Base-by-base conservation (phyloP, 2,797 vertebrate genomes). In the Leucoraja ocellata region DNA sequence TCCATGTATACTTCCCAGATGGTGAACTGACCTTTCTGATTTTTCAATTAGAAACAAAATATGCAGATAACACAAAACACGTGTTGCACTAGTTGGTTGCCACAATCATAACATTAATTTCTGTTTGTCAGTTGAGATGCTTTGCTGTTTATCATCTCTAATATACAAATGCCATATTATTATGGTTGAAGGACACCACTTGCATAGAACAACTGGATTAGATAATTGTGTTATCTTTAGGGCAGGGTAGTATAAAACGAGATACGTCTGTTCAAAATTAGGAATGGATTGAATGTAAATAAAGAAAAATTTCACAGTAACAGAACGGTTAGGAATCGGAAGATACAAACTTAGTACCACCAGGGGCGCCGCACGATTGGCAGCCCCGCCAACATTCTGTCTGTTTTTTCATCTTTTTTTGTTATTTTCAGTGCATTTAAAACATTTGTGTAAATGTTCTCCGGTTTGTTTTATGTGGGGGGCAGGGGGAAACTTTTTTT, bases 1-100 rank as follows among this genome's bases (percentile, higher is more conserved):
- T 92, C 90, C 90, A 92, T 92, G 73, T 92, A 92, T 54, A 58
- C 71, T 92, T 74, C 39, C 90, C 90, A 92, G 90, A 92, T 92
- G 90, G 90, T 54, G 46, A 92, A 76, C 71, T 92, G 90, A 76
- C 39, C 90, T 92, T 92, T 92, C 73, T 76, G 90, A 92, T 73
- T 92, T 92, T 92, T 92, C 90, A 92, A 92, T 92, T 74, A 92
- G 90, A 92, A 92, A 92, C 90, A 76, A 92, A 92, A 74, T 76
- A 92, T 76, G 90, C 90, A 92, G 90, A 73, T 92, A 92, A 92
- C 90, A 46, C 71, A 76, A 92, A 92, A 92, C 90, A 92, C 90
- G 90, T 92, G 71, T 92, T 76, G 73, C 68, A 76, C 39, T 76
- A 74, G 71, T 92, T 92, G 74, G 71, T 92, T 92, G 39, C 71